These are phyloP conservation scores for Piprites chloris DNA, from an alignment of 2,113 vertebrate species.

Conservation along the genomic window DNA sequence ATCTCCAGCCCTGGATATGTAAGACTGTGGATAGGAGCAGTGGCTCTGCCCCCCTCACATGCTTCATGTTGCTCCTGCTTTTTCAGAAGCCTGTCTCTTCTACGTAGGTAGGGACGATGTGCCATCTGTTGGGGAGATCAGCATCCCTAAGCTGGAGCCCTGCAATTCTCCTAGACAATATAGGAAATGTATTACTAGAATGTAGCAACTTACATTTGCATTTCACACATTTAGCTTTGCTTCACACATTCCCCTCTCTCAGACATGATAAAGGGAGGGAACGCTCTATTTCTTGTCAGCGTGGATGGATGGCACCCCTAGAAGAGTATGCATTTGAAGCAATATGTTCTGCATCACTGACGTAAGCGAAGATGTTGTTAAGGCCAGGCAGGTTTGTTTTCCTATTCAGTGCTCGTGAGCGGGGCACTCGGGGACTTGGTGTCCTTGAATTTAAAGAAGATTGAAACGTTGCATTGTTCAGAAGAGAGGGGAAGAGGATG, in stretches of 20 bases:
- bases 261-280: constrained; percentile 44
- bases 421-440: not conserved
- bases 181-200: not conserved
- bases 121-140: constrained; percentile 8
- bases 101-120: not conserved
- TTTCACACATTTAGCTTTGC: constrained; percentile 35
- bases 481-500: not conserved
- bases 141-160: not conserved
- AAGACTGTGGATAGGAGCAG: not conserved
- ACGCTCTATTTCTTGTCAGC: constrained; percentile 39
- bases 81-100: not conserved
- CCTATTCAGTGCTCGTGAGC: not conserved
- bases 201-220: constrained; percentile 17
- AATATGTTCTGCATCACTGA: constrained; percentile 59
- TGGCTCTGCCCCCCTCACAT: not conserved
- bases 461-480: constrained; percentile 39
- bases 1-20: not conserved
- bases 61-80: not conserved
- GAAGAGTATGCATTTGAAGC: constrained; percentile 12
- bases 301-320: constrained; percentile 48
- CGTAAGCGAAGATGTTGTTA: constrained; percentile 18
- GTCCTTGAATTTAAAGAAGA: constrained; percentile 63
- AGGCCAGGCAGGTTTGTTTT: constrained; percentile 32
- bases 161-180: not conserved
- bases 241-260: constrained; percentile 51